Percentiles rank a stretch among this genome's conserved stretches.
phyloP scores from a whole-genome alignment of 2,888 invertebrate species.

The Cheilosia scutellata region DNA sequence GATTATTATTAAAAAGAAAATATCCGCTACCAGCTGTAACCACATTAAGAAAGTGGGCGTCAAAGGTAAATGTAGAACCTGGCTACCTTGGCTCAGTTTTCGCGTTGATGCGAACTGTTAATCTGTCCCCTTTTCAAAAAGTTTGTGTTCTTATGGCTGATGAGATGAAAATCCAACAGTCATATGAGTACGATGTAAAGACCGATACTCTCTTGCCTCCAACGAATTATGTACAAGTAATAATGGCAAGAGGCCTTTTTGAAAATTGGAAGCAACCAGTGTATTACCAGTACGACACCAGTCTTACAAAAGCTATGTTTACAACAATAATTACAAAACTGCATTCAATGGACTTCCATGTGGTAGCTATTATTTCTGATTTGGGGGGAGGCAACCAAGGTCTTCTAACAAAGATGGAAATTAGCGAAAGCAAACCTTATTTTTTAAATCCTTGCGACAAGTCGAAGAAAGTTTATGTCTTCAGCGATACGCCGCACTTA shows the following conservation, averaged over 20 bases:
- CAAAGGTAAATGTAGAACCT: neutral
- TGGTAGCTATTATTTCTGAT: too few relatives aligned
- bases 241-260: slow-evolving; percentile 32
- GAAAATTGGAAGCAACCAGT: neutral
- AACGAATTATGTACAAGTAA: slow-evolving; percentile 38
- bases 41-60: neutral
- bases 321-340: too few relatives aligned
- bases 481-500: slow-evolving; percentile 10
- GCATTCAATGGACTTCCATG: too few relatives aligned
- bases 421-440: too few relatives aligned
- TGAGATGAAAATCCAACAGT: slow-evolving; percentile 12
- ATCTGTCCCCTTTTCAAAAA: neutral
- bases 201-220: slow-evolving; percentile 18
- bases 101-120: neutral
- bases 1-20: neutral
- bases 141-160: slow-evolving; percentile 23
- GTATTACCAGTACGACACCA: neutral
- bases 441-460: too few relatives aligned
- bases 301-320: too few relatives aligned
- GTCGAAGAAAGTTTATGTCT: neutral
- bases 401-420: too few relatives aligned
- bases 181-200: slow-evolving; percentile 22
- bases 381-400: too few relatives aligned
- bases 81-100: slow-evolving; percentile 7
- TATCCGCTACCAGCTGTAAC: neutral